A percentile compares a stretch with the other conserved stretches of the same genome.
Conservation (phyloP, 2,888 invertebrate genomes). For the Lypha dubia region DNA sequence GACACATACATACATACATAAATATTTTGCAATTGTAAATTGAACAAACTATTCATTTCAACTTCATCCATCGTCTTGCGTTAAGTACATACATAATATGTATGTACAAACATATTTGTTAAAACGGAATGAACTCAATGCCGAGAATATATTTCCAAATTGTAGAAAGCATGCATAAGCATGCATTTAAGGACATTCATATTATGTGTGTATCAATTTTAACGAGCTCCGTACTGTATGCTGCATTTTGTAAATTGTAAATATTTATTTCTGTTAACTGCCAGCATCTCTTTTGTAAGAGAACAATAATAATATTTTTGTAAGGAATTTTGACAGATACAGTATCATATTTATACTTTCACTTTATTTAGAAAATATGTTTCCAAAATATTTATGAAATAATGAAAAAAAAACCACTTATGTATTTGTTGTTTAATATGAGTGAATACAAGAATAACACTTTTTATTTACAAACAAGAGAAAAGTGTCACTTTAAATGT, state of each 20-base stretch:
- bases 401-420: neutral
- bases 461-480: neutral
- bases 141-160: neutral
- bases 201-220: slow-evolving; percentile 9
- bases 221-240: slow-evolving; percentile 25
- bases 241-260: slow-evolving; percentile 20
- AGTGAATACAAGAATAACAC: neutral
- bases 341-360: neutral
- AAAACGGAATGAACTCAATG: neutral
- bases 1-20: too few relatives aligned
- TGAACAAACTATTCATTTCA: slow-evolving; percentile 13
- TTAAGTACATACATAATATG: too few relatives aligned
- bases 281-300: slow-evolving; percentile 1
- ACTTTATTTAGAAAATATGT: neutral
- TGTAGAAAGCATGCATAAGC: slow-evolving; percentile 7
- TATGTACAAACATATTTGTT: too few relatives aligned
- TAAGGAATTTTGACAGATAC: slow-evolving; percentile 26
- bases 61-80: neutral
- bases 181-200: neutral
- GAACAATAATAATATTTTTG: slow-evolving; percentile 27
- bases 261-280: slow-evolving; percentile 8
- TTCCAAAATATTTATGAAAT: neutral
- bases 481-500: neutral
- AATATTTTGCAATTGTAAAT: slow-evolving; percentile 12
- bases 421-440: neutral